phyloP scores from a whole-genome alignment of 1,140 invertebrate species.

The Pseudomyrmex flavicornis region DNA sequence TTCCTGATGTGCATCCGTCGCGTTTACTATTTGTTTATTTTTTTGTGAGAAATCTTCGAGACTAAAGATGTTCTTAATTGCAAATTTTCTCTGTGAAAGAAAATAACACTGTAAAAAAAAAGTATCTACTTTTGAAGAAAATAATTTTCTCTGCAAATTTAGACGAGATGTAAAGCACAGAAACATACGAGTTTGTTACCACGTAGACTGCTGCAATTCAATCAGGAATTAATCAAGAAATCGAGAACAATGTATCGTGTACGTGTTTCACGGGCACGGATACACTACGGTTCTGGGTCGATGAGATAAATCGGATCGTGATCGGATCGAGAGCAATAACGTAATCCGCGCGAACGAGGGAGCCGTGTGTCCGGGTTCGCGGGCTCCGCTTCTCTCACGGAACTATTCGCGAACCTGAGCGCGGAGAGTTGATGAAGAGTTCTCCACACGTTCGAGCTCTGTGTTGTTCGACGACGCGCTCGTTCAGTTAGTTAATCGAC shows the following conservation, averaged over 20 bases:
- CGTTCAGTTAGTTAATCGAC: constrained; percentile 6
- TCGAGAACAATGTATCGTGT: neutral
- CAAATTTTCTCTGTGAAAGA: neutral
- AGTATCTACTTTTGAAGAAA: neutral
- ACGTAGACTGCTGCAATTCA: neutral
- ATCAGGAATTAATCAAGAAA: neutral
- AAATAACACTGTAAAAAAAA: neutral
- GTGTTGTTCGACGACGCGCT: neutral
- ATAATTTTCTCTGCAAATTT: neutral
- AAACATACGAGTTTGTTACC: too few relatives aligned
- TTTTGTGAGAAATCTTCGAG: neutral
- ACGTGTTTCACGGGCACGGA: constrained; percentile 67
- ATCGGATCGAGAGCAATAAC: constrained; percentile 60
- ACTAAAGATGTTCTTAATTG: too few relatives aligned
- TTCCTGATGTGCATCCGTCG: neutral
- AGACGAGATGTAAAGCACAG: too few relatives aligned
- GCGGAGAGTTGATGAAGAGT: constrained; percentile 45
- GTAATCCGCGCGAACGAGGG: constrained; percentile 58
- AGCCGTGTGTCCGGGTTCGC: constrained; percentile 75
- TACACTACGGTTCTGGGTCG: constrained; percentile 63
- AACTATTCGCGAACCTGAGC: constrained; percentile 68
- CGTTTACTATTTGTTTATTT: constrained; percentile 7
- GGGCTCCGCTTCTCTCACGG: constrained; percentile 58
- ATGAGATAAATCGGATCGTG: constrained; percentile 64
- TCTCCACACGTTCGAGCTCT: neutral